Percentiles rank a stretch among this genome's conserved stretches.
Evolutionary conservation across 2,888 invertebrate species (phyloP).

Genomic region (Acanthosepion lycidas): DNA sequence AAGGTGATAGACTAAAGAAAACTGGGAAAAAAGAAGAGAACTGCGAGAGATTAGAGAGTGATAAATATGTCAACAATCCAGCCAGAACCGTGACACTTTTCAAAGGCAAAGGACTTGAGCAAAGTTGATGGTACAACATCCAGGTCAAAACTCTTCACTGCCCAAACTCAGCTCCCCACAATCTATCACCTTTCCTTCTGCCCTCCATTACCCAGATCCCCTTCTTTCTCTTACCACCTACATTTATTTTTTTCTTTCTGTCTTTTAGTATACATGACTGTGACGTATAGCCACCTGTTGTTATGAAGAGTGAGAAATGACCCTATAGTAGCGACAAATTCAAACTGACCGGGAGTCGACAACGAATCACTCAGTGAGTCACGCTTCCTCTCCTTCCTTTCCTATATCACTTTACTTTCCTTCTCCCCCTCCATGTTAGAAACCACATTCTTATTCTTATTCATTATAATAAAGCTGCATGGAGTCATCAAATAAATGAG

Average conservation of each 20-base stretch:
- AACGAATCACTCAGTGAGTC: not conserved
- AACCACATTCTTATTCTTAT: too few relatives aligned
- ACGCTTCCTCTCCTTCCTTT: not conserved
- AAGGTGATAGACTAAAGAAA: not conserved
- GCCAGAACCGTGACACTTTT: not conserved
- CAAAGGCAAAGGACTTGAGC: not conserved
- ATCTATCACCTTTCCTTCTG: not conserved
- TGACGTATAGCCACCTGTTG: not conserved
- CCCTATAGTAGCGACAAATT: not conserved
- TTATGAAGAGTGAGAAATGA: not conserved
- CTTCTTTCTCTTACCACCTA: not conserved
- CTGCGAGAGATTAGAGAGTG: not conserved
- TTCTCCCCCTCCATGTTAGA: too few relatives aligned
- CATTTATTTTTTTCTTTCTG: too few relatives aligned
- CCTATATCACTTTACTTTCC: too few relatives aligned
- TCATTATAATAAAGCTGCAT: too few relatives aligned
- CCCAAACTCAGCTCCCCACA: not conserved
- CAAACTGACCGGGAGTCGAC: not conserved
- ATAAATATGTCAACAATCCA: not conserved
- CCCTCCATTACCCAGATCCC: not conserved
- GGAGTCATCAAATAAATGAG: too few relatives aligned
- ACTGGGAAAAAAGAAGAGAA: not conserved
- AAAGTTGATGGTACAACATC: not conserved
- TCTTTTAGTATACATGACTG: too few relatives aligned
- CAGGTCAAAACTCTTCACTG: not conserved